Base-by-base conservation (phyloP, 2,888 invertebrate genomes). In the Choristoneura rosaceana region DNA sequence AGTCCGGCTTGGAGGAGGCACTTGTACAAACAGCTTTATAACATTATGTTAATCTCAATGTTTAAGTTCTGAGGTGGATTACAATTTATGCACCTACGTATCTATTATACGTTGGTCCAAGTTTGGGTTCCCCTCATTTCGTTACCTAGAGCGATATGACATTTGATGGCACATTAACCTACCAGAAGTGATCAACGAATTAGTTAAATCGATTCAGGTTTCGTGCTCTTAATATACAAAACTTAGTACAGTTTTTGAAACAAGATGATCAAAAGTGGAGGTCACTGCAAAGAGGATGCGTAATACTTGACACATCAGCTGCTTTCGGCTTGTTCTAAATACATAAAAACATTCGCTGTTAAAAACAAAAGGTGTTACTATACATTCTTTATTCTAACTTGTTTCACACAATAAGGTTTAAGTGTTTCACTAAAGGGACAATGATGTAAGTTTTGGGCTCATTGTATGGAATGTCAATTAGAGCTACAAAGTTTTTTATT, bases 311-410 rank as follows among this genome's bases (percentile, higher is more conserved):
- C 15, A 41, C 58, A 60, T 68, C 60, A 34, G 47, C 50, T 47
- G 60, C 60, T 50, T 55, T 50, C 47, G 50, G 34, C 17, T 17
- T 68, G 68, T 38, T 60, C 68, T 50, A 60, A 60, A 68, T 68
- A 68, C 68, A 68, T 68, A 68, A 67, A 47, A 47, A 60, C 14
- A 68, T 68, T 60, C 60, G n/a, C 60, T 12, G 5, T 17, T 12
- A 47, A 12, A 45, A 38, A 60, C 60, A 68, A 60, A 60, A 60
- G 60, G 17, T 68, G 59, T 50, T 38, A 50, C 60, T 55, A 58
- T n/a, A 55, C 34, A 45, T 59, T 15, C 59, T 67, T 33, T 58
- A 47, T 15, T 10, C 47, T 33, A 5, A 15, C 17, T 52, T 17
- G 52, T 52, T 15, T 52, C 17, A 67, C 34, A 60, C 43, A 59